Conservation (phyloP, 2,888 invertebrate genomes). For the Monoplex corrugatus region DNA sequence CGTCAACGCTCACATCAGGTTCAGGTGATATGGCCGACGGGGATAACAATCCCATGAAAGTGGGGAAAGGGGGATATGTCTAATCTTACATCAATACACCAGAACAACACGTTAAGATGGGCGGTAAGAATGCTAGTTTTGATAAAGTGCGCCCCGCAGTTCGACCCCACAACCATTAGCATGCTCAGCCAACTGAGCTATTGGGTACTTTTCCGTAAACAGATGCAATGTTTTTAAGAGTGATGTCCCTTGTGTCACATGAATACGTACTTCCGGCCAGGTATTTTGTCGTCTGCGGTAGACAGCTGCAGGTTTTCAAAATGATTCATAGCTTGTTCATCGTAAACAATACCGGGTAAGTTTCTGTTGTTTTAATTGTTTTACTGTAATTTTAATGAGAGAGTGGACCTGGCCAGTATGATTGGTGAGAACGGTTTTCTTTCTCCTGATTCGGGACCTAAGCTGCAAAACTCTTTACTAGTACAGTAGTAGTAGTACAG, state of each 20-base stretch:
- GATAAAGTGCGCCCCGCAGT: too few relatives aligned
- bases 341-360: conserved; percentile 90
- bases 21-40: too few relatives aligned
- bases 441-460: not conserved
- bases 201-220: not conserved
- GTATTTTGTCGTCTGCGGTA: not conserved
- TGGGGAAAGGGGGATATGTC: not conserved
- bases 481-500: not conserved
- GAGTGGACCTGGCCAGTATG: not conserved
- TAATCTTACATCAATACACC: conserved; percentile 1
- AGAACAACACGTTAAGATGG: too few relatives aligned
- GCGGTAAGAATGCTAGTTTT: too few relatives aligned
- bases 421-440: not conserved
- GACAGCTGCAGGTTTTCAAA: conserved; percentile 52
- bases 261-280: conserved; percentile 25
- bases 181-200: not conserved
- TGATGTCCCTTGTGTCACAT: conserved; percentile 5
- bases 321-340: conserved; percentile 98
- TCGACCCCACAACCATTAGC: too few relatives aligned
- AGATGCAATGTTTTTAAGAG: not conserved
- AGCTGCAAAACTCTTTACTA: not conserved
- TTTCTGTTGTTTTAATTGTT: not conserved
- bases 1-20: too few relatives aligned
- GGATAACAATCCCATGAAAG: too few relatives aligned
- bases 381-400: not conserved